A percentile compares a stretch with the other conserved stretches of the same genome.
These are phyloP conservation scores for Homarus gammarus DNA, from an alignment of 2,888 invertebrate genomes.

Conservation along the genomic window DNA sequence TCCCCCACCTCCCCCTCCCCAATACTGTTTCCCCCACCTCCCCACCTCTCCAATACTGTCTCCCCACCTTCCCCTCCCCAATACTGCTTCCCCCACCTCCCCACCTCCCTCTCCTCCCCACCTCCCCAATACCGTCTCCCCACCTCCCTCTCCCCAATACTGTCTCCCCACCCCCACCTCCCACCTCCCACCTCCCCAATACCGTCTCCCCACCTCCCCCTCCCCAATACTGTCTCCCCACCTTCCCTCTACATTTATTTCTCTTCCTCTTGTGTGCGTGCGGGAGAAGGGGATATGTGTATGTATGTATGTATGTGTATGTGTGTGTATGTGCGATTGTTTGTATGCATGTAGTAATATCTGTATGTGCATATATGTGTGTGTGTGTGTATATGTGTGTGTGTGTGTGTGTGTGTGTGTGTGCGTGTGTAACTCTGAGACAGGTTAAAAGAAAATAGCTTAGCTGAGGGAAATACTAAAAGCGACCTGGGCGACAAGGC, in stretches of 20 bases:
- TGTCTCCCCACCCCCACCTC: too few relatives aligned
- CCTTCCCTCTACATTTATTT: not conserved
- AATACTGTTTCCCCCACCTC: too few relatives aligned
- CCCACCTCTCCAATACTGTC: too few relatives aligned
- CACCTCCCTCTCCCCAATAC: not conserved
- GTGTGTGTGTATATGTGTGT: not conserved
- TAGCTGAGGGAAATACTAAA: too few relatives aligned
- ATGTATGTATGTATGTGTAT: not conserved
- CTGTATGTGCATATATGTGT: not conserved
- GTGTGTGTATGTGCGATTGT: not conserved
- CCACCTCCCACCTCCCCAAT: too few relatives aligned
- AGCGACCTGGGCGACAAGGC: too few relatives aligned
- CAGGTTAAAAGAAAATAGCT: too few relatives aligned
- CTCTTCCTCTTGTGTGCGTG: not conserved
- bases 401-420: not conserved
- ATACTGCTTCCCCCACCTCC: too few relatives aligned
- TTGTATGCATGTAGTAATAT: too few relatives aligned
- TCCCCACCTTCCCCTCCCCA: too few relatives aligned
- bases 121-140: not conserved
- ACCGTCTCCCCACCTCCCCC: not conserved
- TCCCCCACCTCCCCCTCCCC: not conserved
- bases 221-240: not conserved
- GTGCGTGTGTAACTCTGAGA: not conserved
- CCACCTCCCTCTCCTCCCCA: too few relatives aligned
- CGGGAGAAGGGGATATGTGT: not conserved